Evolutionary conservation across 2,797 vertebrate species (phyloP), one percentile per base, ranked within the genome.

Genomic region (Tokudaia muenninki): DNA sequence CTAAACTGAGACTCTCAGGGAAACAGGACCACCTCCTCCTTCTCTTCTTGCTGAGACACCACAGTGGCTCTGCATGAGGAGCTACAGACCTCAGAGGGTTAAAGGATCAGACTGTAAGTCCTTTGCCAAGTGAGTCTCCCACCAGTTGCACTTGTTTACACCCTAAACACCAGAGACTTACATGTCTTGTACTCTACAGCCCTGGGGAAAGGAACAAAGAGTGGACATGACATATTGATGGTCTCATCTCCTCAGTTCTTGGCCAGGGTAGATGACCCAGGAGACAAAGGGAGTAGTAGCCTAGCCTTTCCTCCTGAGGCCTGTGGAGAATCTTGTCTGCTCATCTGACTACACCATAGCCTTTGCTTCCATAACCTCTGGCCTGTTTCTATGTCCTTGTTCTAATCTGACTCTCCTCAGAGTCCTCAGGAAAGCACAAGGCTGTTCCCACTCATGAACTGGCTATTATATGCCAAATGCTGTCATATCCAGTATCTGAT

Each of bases 271-370:
- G 52, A 55, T 12, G 84, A 37, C 41, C 65, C 47, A 26, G 2
- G 52, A 87, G 57, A 77, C 57, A 87, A 77, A 57, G 75, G 0
- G 0, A 93, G 57, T 3, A 90, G 17, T 92, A 34, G 34, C 67
- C 74, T 92, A 86, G 91, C 55, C 95, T 97, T 97, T 95, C 92
- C 92, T 92, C 80, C 26, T 34, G 29, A 65, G 86, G 44, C 86
- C 57, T 0, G 34, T 0, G 0, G 50, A 79, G 87, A 12, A 50
- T 17, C 67, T 86, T 67, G 94, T 11, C 63, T 90, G 74, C 55
- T 78, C 61, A 2, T 14, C 34, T 70, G 65, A 72, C 3, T 47
- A 90, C 0, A 14, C 29, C 24, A 14, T 16, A n/a, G 14, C n/a
- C n/a, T 57, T 84, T 59, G 4, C 87, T 87, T 65, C 52, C 8